Conservation (phyloP, 2,113 vertebrate genomes). For the Pachypanchax playfairii region DNA sequence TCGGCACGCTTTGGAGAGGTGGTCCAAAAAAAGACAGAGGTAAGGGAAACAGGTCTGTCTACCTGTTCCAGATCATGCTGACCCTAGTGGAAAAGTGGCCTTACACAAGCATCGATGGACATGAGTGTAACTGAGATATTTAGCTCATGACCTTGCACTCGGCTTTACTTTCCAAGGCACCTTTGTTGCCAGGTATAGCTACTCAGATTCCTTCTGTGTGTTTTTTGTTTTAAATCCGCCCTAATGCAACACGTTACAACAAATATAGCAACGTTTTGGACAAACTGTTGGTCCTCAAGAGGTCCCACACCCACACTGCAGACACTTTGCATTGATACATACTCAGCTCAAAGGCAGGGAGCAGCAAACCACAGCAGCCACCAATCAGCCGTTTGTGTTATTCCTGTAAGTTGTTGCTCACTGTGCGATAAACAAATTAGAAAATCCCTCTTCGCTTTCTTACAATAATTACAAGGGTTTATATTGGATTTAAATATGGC, state of each 20-base stretch:
- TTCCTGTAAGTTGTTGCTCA: neutral
- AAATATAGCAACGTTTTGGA: neutral
- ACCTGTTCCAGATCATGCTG: no score
- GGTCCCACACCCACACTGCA: neutral
- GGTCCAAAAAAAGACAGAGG: no score
- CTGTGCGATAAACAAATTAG: neutral
- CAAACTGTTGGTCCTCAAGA: neutral
- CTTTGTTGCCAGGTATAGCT: neutral
- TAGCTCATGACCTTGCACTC: no score
- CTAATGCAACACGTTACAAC: neutral
- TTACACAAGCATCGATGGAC: no score
- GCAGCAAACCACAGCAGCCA: neutral
- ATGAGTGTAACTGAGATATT: no score
- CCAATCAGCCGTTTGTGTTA: neutral
- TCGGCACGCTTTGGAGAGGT: no score
- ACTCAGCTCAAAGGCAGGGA: neutral
- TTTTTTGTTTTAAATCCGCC: neutral
- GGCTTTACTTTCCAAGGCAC: no score
- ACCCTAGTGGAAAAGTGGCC: no score
- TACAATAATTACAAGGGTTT: neutral
- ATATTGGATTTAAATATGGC: neutral
- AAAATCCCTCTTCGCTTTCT: neutral
- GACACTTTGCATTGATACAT: neutral
- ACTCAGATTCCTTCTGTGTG: neutral
- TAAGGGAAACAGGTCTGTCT: no score